These are phyloP conservation scores for Ceriagrion tenellum DNA, from an alignment of 2,888 invertebrate species.

Conservation along the genomic window DNA sequence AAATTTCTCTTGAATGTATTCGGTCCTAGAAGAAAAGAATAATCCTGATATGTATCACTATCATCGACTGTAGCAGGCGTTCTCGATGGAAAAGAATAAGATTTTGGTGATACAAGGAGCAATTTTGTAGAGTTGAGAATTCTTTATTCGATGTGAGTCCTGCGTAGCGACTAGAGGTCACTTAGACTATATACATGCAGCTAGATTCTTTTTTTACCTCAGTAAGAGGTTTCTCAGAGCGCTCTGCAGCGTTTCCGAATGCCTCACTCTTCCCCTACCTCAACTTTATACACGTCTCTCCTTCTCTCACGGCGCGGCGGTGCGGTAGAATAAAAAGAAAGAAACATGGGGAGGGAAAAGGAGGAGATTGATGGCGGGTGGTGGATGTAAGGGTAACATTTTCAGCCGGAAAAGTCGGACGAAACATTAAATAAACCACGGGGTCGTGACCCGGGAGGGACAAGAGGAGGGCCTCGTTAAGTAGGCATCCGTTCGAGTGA, in stretches of 20 bases:
- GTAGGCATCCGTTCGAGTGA: conserved; percentile 38
- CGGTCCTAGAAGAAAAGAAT: no score
- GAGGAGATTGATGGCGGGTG: conserved; percentile 22
- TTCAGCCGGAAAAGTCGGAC: conserved; percentile 46
- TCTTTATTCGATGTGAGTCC: no score
- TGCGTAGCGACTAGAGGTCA: no score
- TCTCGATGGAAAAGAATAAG: no score
- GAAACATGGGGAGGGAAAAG: neutral
- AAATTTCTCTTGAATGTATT: no score
- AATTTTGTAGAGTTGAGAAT: no score
- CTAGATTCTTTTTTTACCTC: no score
- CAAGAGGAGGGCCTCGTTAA: conserved; percentile 49
- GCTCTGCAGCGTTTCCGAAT: neutral
- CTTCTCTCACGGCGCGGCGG: neutral
- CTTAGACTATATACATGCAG: no score
- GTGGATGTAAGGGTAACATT: conserved; percentile 6
- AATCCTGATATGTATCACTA: no score
- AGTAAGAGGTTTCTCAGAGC: no score
- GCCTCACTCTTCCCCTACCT: neutral
- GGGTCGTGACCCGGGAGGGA: conserved; percentile 47
- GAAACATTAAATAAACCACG: conserved; percentile 61
- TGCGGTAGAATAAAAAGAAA: neutral
- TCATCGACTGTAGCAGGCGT: no score
- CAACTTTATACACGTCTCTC: conserved; percentile 12
- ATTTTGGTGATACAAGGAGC: no score